These are phyloP conservation scores for Ctenoplectra terminalis DNA, from an alignment of 1,140 invertebrate genomes.

Conservation along the genomic window DNA sequence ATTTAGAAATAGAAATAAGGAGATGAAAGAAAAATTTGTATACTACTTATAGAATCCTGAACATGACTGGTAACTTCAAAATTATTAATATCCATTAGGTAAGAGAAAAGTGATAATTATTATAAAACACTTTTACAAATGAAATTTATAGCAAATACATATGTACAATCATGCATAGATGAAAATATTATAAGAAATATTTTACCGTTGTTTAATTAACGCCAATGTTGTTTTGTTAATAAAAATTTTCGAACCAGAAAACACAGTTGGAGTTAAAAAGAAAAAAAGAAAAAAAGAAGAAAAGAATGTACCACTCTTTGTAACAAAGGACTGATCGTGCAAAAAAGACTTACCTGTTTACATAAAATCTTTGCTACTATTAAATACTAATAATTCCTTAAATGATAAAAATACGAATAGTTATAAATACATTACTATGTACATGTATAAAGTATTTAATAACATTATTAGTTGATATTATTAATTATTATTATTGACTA, in stretches of 20 bases:
- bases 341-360: conserved; percentile 71
- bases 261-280: conserved; percentile 49
- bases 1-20: conserved; percentile 31
- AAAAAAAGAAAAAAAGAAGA: too few species aligned
- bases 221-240: conserved; percentile 14
- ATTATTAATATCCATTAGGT: conserved; percentile 16
- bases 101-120: conserved; percentile 15
- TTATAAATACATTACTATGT: conserved; percentile 72
- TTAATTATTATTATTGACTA: conserved; percentile 60
- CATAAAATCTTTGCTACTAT: conserved; percentile 75
- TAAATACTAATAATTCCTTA: conserved; percentile 67
- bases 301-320: conserved; percentile 36
- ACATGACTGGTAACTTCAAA: conserved; percentile 43
- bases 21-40: conserved; percentile 23
- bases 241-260: conserved; percentile 18
- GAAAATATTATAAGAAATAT: conserved; percentile 33
- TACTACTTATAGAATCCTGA: conserved; percentile 33
- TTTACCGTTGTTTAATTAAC: conserved; percentile 33
- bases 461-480: conserved; percentile 72
- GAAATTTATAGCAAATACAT: conserved; percentile 43
- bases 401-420: conserved; percentile 66
- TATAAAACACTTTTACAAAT: conserved; percentile 14
- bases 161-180: conserved; percentile 27
- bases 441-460: conserved; percentile 77
- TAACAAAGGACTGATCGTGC: conserved; percentile 48